phyloP scores from a whole-genome alignment of 2,888 invertebrate species.

The Ormyrus nitidulus region DNA sequence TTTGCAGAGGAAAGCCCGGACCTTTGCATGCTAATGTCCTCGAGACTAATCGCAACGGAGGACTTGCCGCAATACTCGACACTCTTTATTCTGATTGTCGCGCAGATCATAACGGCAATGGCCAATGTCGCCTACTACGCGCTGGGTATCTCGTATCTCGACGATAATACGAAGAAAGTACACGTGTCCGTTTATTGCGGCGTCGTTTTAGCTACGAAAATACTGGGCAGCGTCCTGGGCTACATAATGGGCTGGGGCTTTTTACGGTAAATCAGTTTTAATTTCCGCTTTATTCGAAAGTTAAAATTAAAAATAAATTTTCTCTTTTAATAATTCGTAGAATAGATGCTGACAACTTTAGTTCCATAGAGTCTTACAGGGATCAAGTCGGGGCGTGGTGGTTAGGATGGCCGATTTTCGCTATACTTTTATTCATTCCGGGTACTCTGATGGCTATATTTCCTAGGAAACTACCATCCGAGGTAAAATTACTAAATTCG shows the following conservation, averaged over 20 bases:
- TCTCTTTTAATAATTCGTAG: conserved; percentile 15
- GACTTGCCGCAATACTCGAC: conserved; percentile 69
- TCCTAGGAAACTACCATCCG: conserved; percentile 77
- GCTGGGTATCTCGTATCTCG: conserved; percentile 79
- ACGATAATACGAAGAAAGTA: conserved; percentile 78
- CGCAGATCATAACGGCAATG: conserved; percentile 76
- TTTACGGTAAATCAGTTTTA: conserved; percentile 57
- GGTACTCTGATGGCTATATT: conserved; percentile 78
- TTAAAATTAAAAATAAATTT: neutral
- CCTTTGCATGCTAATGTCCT: conserved; percentile 59
- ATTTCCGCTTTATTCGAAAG: neutral
- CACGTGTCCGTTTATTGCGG: conserved; percentile 75
- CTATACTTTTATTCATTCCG: conserved; percentile 74
- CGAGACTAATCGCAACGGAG: conserved; percentile 61
- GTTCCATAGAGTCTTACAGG: conserved; percentile 63
- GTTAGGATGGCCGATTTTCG: conserved; percentile 78
- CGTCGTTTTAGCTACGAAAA: conserved; percentile 64
- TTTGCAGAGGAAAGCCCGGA: conserved; percentile 60
- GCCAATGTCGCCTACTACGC: conserved; percentile 77
- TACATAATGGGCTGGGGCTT: conserved; percentile 70
- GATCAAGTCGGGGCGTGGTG: conserved; percentile 73
- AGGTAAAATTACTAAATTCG: conserved; percentile 61
- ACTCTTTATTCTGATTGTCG: conserved; percentile 75
- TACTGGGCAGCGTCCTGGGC: conserved; percentile 67
- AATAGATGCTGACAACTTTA: conserved; percentile 59